Percentiles rank a stretch among this genome's conserved stretches.
These are phyloP conservation scores for Hippocampus guttulatus DNA, from an alignment of 2,113 vertebrate genomes.

Conservation along the genomic window DNA sequence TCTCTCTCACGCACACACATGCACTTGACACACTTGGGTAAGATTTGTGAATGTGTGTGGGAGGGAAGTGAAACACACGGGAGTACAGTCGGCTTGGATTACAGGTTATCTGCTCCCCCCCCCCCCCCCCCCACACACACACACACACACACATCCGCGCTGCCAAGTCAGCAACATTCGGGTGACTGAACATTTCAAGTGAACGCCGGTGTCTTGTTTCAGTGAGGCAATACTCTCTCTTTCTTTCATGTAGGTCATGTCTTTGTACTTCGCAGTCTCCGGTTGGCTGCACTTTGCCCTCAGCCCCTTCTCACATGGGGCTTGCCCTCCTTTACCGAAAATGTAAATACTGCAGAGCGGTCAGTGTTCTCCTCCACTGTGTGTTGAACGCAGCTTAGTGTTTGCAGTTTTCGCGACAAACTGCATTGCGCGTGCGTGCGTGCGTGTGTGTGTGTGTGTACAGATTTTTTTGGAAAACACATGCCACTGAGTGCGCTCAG, in stretches of 20 bases:
- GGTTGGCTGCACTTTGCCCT: neutral
- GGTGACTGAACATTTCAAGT: slow-evolving; percentile 62
- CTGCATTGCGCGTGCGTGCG: no score
- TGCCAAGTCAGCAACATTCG: slow-evolving; percentile 68
- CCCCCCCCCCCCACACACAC: slow-evolving; percentile 16
- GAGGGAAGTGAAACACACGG: slow-evolving; percentile 51
- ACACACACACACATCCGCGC: slow-evolving; percentile 24
- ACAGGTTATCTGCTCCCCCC: slow-evolving; percentile 64
- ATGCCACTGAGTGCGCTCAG: no score
- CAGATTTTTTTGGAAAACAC: no score
- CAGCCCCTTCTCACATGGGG: slow-evolving; percentile 10
- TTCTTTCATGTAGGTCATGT: slow-evolving; percentile 67
- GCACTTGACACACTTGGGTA: slow-evolving; percentile 9
- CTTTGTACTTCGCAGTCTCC: slow-evolving; percentile 13
- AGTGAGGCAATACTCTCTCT: slow-evolving; percentile 58
- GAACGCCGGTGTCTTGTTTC: slow-evolving; percentile 61
- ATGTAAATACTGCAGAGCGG: no score
- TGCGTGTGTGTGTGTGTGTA: no score
- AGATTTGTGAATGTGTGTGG: slow-evolving; percentile 23
- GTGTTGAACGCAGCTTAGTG: no score
- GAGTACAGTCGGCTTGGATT: slow-evolving; percentile 64
- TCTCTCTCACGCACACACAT: neutral
- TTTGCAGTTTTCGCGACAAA: no score
- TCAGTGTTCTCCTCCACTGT: no score
- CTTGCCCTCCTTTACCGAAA: neutral